Percentiles rank a stretch among this genome's conserved stretches.
Conservation (phyloP, 2,797 vertebrate genomes). For the Phataginus tetradactyla region DNA sequence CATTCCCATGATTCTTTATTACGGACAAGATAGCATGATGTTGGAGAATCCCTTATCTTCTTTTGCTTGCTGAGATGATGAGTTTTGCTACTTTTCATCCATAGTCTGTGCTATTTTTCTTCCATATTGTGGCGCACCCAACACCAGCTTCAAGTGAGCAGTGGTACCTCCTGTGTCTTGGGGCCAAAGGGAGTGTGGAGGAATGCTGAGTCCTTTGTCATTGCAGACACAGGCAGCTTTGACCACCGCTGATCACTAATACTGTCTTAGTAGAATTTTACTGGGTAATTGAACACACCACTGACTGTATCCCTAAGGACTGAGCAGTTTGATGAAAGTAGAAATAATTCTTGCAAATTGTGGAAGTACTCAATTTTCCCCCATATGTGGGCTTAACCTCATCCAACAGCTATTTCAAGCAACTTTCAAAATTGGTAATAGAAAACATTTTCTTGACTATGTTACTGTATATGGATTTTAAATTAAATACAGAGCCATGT, state of each 20-base stretch:
- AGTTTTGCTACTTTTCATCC: background rate
- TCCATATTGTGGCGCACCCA: background rate
- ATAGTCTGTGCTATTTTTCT: background rate
- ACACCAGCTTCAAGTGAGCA: background rate
- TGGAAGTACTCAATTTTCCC: background rate
- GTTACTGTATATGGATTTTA: constrained; percentile 24
- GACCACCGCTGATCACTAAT: background rate
- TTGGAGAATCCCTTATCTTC: background rate
- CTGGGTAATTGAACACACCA: background rate
- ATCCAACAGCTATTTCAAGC: constrained; percentile 69
- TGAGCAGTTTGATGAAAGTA: constrained; percentile 39
- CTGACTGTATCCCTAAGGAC: background rate
- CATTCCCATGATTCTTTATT: background rate
- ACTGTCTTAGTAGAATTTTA: background rate
- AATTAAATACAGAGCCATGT: background rate
- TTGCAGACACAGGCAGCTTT: background rate
- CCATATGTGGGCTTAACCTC: constrained; percentile 44
- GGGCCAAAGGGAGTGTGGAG: background rate
- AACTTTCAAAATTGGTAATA: constrained; percentile 64
- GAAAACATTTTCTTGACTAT: constrained; percentile 56
- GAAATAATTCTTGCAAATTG: constrained; percentile 61
- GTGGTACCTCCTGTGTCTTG: background rate
- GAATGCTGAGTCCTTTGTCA: background rate
- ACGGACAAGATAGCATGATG: background rate
- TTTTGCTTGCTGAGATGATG: background rate